Base-by-base conservation (phyloP, 2,888 invertebrate species). In the Autographa pulchrina region DNA sequence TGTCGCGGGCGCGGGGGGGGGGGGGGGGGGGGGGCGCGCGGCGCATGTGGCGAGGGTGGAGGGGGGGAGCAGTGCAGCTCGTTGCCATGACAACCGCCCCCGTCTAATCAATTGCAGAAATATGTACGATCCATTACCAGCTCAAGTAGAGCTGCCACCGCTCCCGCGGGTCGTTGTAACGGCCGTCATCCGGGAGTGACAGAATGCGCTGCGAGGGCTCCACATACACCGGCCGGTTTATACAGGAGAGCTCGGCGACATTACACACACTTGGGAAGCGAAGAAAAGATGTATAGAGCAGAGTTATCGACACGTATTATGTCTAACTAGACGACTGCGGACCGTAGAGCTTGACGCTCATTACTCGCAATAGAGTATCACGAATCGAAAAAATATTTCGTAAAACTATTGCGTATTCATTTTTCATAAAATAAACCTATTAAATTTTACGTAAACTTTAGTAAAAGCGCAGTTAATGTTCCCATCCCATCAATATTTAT, bases 41-140 rank as follows among this genome's bases (percentile, higher is more conserved):
- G 70, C 65, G 70, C 25, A 25, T 25, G 25, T 25, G 25, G 25
- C 74, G 68, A 69, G 65, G 62, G 56, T 32, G 72, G 72, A 74
- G 82, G 81, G 73, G 76, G 74, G 54, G 77, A 75, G 76, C 81
- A 79, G 65, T 86, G 84, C 86, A 90, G 89, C 90, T 86, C 86
- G 94, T 94, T 86, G 86, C 90, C 92, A 95, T 94, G 91, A 92
- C 92, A 89, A 96, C 95, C 94, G 92, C 92, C 94, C 95, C 94
- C 94, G 94, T 93, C 95, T 96, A 96, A 96, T 96, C 96, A 96
- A 96, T 96, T 96, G 96, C 96, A 96, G 96, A 96, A 96, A 96
- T 95, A 96, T 96, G 96, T 96, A 95, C 93, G 92, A 90, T 76
- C 92, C 89, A 91, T 92, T 86, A 91, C 94, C 94, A 89, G 61